These are phyloP conservation scores for Formica exsecta DNA, from an alignment of 1,140 invertebrate species.

Conservation along the genomic window DNA sequence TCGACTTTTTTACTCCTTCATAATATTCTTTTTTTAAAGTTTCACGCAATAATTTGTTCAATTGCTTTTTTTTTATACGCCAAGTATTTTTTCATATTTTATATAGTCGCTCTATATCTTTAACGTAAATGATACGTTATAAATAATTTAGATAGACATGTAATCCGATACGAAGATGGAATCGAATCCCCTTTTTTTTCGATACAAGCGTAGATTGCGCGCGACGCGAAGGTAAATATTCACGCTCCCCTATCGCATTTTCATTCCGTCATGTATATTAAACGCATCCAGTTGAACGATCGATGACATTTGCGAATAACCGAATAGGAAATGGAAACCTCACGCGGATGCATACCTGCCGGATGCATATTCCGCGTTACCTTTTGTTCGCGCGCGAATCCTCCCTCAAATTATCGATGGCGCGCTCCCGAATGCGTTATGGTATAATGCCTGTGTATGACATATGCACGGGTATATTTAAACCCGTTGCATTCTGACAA, in stretches of 20 bases:
- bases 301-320: slow-evolving; percentile 53
- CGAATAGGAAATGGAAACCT: slow-evolving; percentile 50
- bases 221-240: slow-evolving; percentile 21
- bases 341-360: slow-evolving; percentile 20
- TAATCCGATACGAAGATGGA: neutral
- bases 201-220: neutral
- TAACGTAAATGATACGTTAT: slow-evolving; percentile 11
- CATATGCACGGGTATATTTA: slow-evolving; percentile 24
- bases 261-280: slow-evolving; percentile 28
- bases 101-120: neutral
- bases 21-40: neutral
- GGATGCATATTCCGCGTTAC: slow-evolving; percentile 50
- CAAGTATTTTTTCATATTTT: neutral
- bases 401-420: slow-evolving; percentile 61
- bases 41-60: neutral
- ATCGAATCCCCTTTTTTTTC: neutral
- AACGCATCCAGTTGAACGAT: slow-evolving; percentile 47
- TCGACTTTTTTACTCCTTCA: neutral
- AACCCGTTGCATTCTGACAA: neutral
- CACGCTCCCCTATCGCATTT: neutral
- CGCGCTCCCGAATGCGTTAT: neutral
- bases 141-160: slow-evolving; percentile 30
- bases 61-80: neutral
- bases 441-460: slow-evolving; percentile 45
- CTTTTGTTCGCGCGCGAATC: slow-evolving; percentile 51